A percentile compares a stretch with the other conserved stretches of the same genome.
Evolutionary conservation across 2,797 vertebrate genomes (phyloP).

Genomic region (Brachymystax lenok): DNA sequence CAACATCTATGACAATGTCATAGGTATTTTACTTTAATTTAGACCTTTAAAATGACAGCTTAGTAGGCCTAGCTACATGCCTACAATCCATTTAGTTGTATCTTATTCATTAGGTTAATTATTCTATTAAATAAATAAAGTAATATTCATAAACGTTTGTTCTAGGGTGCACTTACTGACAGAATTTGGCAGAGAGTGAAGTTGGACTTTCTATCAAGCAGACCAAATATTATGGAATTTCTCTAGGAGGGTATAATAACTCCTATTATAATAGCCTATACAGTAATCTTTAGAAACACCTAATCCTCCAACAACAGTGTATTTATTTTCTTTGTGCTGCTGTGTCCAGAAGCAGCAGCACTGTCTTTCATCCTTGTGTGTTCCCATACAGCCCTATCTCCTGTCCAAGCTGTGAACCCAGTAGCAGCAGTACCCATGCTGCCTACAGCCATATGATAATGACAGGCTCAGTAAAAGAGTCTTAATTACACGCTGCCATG

Average conservation of each 20-base stretch:
- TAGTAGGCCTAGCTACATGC: no score
- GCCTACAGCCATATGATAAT: constrained; percentile 72
- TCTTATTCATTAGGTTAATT: no score
- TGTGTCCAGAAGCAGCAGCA: no score
- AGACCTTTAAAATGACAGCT: no score
- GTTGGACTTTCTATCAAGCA: background rate
- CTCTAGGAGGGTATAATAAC: background rate
- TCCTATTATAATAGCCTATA: background rate
- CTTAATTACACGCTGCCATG: constrained; percentile 74
- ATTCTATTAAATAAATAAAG: no score
- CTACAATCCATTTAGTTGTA: no score
- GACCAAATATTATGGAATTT: background rate
- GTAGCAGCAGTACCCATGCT: constrained; percentile 42
- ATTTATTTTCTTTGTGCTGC: background rate
- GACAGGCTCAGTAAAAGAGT: constrained; percentile 66
- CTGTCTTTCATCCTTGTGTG: no score
- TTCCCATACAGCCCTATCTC: no score
- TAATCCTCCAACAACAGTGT: background rate
- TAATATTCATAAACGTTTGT: no score
- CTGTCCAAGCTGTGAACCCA: no score
- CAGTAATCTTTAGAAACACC: background rate
- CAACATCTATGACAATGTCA: background rate
- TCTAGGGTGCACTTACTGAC: background rate
- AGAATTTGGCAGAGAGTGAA: background rate
- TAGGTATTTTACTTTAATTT: no score